Percentiles rank a stretch among this genome's conserved stretches.
Evolutionary conservation across 2,888 invertebrate species (phyloP).

Genomic region (Tachina grossa): DNA sequence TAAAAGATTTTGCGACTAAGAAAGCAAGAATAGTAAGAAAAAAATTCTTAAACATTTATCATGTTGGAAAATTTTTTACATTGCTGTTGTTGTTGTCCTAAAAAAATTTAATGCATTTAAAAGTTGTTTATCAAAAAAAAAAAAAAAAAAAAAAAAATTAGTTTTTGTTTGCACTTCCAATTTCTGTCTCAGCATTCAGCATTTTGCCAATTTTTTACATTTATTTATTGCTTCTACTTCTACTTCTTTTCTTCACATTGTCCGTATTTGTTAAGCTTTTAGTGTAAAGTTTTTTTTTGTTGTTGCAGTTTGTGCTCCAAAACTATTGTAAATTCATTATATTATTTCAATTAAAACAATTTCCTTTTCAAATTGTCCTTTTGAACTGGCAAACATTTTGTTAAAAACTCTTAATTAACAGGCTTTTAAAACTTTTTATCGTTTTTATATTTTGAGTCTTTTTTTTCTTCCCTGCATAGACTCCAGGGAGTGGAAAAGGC

Average conservation of each 20-base stretch:
- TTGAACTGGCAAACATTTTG: conserved; percentile 61
- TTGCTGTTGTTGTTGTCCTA: neutral
- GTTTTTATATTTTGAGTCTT: neutral
- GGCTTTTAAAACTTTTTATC: conserved; percentile 64
- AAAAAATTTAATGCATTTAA: conserved; percentile 50
- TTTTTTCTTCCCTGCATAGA: neutral
- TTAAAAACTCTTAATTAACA: conserved; percentile 70
- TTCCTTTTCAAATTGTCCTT: conserved; percentile 62
- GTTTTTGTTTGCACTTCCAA: conserved; percentile 27
- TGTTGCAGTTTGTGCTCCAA: conserved; percentile 7
- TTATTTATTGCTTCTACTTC: neutral
- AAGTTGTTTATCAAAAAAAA: conserved; percentile 32
- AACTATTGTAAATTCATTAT: conserved; percentile 61
- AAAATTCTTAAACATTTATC: neutral
- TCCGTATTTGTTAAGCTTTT: conserved; percentile 21
- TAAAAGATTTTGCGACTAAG: neutral
- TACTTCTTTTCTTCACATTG: neutral
- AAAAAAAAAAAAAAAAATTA: too few relatives aligned
- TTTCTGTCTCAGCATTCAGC: conserved; percentile 16
- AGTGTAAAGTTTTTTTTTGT: neutral
- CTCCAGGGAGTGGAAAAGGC: neutral
- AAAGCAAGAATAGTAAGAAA: neutral
- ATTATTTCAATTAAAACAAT: conserved; percentile 65
- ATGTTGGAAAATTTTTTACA: too few relatives aligned
- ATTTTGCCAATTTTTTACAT: conserved; percentile 10